Base-by-base conservation (phyloP, 2,888 invertebrate species). In the Perdita meconis region DNA sequence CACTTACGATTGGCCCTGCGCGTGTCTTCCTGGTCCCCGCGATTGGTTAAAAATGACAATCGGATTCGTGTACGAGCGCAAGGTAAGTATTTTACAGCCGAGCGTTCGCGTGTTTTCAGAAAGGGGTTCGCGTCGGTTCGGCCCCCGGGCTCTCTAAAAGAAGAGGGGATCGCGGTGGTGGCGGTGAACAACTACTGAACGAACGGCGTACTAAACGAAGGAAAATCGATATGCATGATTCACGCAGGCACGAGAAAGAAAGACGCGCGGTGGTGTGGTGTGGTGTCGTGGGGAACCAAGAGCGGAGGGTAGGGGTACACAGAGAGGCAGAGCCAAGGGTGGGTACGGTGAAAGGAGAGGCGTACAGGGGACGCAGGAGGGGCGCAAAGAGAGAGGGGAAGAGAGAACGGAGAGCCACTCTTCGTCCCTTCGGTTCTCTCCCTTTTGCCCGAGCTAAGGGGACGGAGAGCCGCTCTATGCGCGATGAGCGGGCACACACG, bases 181-280 rank as follows among this genome's bases (percentile, higher is more conserved):
- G 40, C 40, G 68, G 40, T 22, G 51, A 42, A 63, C 61, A 79
- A 57, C 82, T 78, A 80, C 81, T 70, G 68, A 73, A 69, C 75
- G 66, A 59, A 55, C 70, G 74, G 68, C 81, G 76, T 72, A 77
- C 81, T 78, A 86, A 63, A 86, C 87, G 81, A 86, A 88, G 89
- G 90, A 92, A 92, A 92, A 92, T 92, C 92, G 92, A 92, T 92
- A 92, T 91, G 92, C 90, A 90, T 92, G 92, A 92, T 92, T 92
- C 92, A 92, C 90, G 90, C 90, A 85, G 47, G 47, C 47, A 47
- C 77, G 83, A 79, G 83, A 86, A 81, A 84, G 81, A 78, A 79
- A 77, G 61, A 61, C 68, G 44, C 30, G 44, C 26, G 60, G 74
- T 74, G 72, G 81, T 12, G 13, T 40, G 47, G 47, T 47, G 16